phyloP scores from a whole-genome alignment of 2,888 invertebrate species.

The Lagria hirta region DNA sequence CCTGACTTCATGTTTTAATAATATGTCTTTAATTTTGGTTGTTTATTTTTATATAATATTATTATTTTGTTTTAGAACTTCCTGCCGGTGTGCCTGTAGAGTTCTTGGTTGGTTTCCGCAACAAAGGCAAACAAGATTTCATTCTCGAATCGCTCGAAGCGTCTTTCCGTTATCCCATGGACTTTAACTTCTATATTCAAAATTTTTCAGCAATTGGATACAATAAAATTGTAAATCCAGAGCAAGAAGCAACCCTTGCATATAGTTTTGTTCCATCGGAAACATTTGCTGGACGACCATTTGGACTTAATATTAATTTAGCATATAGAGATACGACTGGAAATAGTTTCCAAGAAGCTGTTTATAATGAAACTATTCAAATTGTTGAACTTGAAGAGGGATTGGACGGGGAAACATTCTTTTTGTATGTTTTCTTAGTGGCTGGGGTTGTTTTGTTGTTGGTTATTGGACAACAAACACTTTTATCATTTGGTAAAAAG shows the following conservation, averaged over 20 bases:
- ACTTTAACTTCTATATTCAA: conserved; percentile 97
- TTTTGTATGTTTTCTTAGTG: conserved; percentile 93
- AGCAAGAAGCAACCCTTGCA: conserved; percentile 90
- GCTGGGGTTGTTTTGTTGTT: conserved; percentile 85
- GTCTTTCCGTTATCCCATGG: conserved; percentile 98
- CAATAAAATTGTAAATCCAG: conserved; percentile 84
- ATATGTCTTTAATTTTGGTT: conserved; percentile 5
- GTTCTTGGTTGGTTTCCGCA: conserved; percentile 93
- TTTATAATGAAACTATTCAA: conserved; percentile 97
- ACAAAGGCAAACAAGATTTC: conserved; percentile 91
- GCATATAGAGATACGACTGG: conserved; percentile 83
- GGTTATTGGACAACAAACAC: conserved; percentile 85
- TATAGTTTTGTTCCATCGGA: conserved; percentile 96
- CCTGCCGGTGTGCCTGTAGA: conserved; percentile 92
- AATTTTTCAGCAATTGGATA: conserved; percentile 93
- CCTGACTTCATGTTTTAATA: no score
- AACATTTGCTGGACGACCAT: conserved; percentile 94
- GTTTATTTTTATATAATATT: no score
- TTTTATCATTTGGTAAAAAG: conserved; percentile 81
- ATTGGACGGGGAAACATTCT: conserved; percentile 97
- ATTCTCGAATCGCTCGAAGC: conserved; percentile 92
- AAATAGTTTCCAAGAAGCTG: conserved; percentile 76
- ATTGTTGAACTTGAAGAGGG: conserved; percentile 96
- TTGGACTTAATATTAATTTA: conserved; percentile 90
- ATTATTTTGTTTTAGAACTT: no score